Base-by-base conservation (phyloP, 2,888 invertebrate genomes). In the Lepas anatifera region DNA sequence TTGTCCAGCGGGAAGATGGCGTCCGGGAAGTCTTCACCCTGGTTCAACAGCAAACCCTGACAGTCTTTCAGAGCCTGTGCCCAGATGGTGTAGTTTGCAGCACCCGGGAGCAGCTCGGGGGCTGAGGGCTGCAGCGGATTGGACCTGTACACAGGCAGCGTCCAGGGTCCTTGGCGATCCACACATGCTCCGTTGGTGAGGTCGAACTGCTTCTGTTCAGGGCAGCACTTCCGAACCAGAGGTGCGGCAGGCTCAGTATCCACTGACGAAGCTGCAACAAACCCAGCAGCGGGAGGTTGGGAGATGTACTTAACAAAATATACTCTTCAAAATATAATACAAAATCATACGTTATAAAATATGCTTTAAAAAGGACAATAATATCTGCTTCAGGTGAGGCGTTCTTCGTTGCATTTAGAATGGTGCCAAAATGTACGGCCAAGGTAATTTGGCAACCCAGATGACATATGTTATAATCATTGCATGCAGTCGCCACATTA, bases 211-310 rank as follows among this genome's bases (percentile, higher is more conserved):
- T 72, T 63, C 27, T 50, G 64, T 35, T 71, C 70, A 1, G 73
- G 72, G 32, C 73, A 73, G 46, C 73, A 73, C 68, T 73, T 73
- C 66, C 70, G 71, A n/a, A 73, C 67, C 37, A 72, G 71, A 25
- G 58, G 41, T 16, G 4, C 41, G 41, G 41, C 10, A 16, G 10
- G 10, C 11, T 41, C 41, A 16, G 41, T 10, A 16, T 41, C 41
- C 11, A 10, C 41, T 10, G 41, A 1, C 41, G 11, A 16, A 41
- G 11, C 41, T 41, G 41, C 10, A 41, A 41, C 41, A 41, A 16
- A 10, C 41, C 11, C 2, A 10, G 16, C 11, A 41, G 4, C n/a
- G n/a, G n/a, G 41, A 41, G 11, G 41, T 41, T 41, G 10, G 41
- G 11, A 10, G 41, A 13, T 10, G 41, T 16, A 16, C 41, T 41